Evolutionary conservation across 1,140 invertebrate genomes (phyloP).

Genomic region (Coboldia fuscipes): DNA sequence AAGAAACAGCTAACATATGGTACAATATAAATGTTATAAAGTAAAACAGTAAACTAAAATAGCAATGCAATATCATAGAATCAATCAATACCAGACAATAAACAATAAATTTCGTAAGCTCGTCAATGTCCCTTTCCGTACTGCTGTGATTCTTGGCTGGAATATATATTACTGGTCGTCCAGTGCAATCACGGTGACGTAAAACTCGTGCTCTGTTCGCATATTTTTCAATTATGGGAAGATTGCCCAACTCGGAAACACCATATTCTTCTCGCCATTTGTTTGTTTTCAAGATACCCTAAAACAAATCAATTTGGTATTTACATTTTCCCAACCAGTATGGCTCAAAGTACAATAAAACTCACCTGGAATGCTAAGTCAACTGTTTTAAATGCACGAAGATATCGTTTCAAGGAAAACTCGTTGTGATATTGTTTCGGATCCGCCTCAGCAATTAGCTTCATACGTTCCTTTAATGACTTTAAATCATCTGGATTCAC

Average conservation of each 20-base stretch:
- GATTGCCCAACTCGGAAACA: slow-evolving; percentile 30
- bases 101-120: slow-evolving; percentile 53
- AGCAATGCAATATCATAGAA: slow-evolving; percentile 1
- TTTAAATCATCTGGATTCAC: slow-evolving; percentile 37
- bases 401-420: slow-evolving; percentile 40
- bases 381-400: slow-evolving; percentile 43
- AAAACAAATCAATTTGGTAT: slow-evolving; percentile 8
- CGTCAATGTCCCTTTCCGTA: slow-evolving; percentile 45
- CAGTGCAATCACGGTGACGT: slow-evolving; percentile 41
- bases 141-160: slow-evolving; percentile 51
- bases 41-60: not conserved
- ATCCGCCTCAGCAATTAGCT: slow-evolving; percentile 43
- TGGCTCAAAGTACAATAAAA: slow-evolving; percentile 1
- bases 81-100: slow-evolving; percentile 36
- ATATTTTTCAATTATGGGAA: slow-evolving; percentile 35
- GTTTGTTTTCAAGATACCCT: slow-evolving; percentile 54
- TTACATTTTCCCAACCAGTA: slow-evolving; percentile 1
- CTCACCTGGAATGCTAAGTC: slow-evolving; percentile 47
- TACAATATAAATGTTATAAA: not conserved
- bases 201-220: slow-evolving; percentile 40
- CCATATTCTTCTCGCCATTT: slow-evolving; percentile 53
- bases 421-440: slow-evolving; percentile 47
- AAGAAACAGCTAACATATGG: not conserved
- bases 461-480: slow-evolving; percentile 41
- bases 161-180: slow-evolving; percentile 51